Evolutionary conservation across 2,888 invertebrate genomes (phyloP).

Genomic region (Cryptosula pallasiana): DNA sequence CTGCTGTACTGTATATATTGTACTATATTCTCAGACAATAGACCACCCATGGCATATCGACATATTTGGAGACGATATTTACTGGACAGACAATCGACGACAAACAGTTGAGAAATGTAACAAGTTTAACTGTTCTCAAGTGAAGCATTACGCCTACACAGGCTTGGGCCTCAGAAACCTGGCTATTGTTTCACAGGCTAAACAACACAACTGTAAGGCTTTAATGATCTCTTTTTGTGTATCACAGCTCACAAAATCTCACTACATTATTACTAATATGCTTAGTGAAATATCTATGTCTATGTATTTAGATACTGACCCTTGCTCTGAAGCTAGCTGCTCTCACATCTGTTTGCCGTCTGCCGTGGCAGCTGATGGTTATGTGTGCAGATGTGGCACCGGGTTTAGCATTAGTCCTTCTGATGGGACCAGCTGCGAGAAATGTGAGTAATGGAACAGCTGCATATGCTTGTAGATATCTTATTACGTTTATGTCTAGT

Average conservation of each 20-base stretch:
- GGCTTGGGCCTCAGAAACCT: background rate
- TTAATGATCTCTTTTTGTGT: too few relatives aligned
- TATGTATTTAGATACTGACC: background rate
- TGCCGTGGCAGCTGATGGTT: background rate
- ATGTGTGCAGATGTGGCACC: constrained; percentile 4
- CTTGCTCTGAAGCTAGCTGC: background rate
- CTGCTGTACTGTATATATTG: too few relatives aligned
- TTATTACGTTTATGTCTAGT: background rate
- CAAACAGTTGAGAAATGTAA: constrained; percentile 58
- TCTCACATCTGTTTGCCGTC: constrained; percentile 10
- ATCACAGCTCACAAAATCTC: too few relatives aligned
- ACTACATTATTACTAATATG: too few relatives aligned
- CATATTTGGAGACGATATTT: constrained; percentile 44
- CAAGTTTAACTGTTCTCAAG: constrained; percentile 73
- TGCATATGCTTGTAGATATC: background rate
- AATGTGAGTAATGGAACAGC: background rate
- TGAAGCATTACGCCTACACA: background rate
- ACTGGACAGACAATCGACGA: constrained; percentile 77
- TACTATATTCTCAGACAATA: too few relatives aligned
- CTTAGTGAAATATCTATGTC: too few relatives aligned
- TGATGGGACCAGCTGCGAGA: background rate
- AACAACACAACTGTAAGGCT: background rate
- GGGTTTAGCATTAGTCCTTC: background rate
- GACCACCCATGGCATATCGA: constrained; percentile 73
- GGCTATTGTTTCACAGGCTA: constrained; percentile 11